These are phyloP conservation scores for Venustaconcha ellipsiformis DNA, from an alignment of 1,140 invertebrate genomes.

Conservation along the genomic window DNA sequence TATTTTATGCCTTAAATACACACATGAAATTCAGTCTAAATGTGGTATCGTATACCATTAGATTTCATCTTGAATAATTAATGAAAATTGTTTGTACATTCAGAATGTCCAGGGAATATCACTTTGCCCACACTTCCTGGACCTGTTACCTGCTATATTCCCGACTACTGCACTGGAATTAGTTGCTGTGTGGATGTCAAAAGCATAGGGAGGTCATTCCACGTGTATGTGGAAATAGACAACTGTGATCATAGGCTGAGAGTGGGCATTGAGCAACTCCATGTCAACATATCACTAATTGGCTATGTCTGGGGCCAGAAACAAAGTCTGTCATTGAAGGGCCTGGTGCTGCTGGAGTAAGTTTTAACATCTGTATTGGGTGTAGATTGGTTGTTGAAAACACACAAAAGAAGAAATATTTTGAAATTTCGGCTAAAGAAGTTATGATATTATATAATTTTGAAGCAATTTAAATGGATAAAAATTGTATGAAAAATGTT, in stretches of 20 bases:
- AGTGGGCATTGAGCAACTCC: constrained; percentile 31
- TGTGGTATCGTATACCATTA: too few species aligned
- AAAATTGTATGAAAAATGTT: too few species aligned
- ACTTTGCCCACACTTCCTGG: constrained; percentile 11
- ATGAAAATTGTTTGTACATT: neutral
- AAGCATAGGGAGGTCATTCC: constrained; percentile 21
- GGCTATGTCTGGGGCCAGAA: constrained; percentile 30
- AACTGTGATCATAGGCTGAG: constrained; percentile 19
- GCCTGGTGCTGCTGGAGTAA: constrained; percentile 14
- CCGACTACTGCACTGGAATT: constrained; percentile 34
- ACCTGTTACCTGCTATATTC: constrained; percentile 18
- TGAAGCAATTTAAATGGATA: too few species aligned
- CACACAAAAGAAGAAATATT: too few species aligned
- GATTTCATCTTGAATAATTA: too few species aligned
- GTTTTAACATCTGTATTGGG: neutral
- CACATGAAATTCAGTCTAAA: too few species aligned
- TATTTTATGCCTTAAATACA: too few species aligned
- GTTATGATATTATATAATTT: too few species aligned
- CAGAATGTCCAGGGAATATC: constrained; percentile 16
- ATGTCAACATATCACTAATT: constrained; percentile 23
- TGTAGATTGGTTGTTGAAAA: too few species aligned
- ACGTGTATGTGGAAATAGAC: constrained; percentile 20
- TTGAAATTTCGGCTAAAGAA: too few species aligned
- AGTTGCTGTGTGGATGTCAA: constrained; percentile 28
- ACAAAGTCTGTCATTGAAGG: constrained; percentile 8